Base-by-base conservation (phyloP, 2,888 invertebrate genomes). In the Hirtodrosophila alboralis region DNA sequence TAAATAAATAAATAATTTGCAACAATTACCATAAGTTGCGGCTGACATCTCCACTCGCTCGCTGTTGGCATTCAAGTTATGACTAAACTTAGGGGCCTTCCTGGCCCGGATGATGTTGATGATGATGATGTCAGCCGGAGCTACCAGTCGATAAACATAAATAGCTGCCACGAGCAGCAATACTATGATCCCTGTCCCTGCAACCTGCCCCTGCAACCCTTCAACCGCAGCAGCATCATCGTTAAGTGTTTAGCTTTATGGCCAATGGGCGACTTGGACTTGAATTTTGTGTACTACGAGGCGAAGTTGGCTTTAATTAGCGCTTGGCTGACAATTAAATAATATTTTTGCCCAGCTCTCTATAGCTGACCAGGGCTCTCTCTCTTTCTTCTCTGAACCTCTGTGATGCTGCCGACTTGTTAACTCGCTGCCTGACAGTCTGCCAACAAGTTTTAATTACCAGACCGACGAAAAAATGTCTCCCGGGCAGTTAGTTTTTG, bases 371-470 rank as follows among this genome's bases (percentile, higher is more conserved):
- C 26, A 9, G 14, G 14, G 0, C 27, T 8, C 28, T 34, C 28
- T 37, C 27, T 23, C 18, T 27, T 18, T 3, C 18, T 8, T 16
- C 12, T 21, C 9, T 37, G 6, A 1, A n/a, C n/a, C 13, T 45
- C 31, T 84, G 59, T 85, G 84, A 78, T 60, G 84, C 81, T 58
- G 86, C 74, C 77, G 81, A 79, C 86, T 79, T 79, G 78, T 84
- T 86, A 86, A 84, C 78, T 84, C 65, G 81, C 78, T 86, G 78
- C 77, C 86, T 75, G 64, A 80, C 84, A 84, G 86, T 78, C 81
- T 84, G 78, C 86, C 84, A 86, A 78, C 78, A 86, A 84, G 64
- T 79, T 79, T 86, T 86, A 79, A 79, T 79, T 86, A 86, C 84
- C 68, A 76, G 48, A 38, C 40, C 33, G 53, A 59, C 41, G 56